A percentile compares a stretch with the other conserved stretches of the same genome.
Evolutionary conservation across 2,113 vertebrate species (phyloP).

Genomic region (Octodon degus): DNA sequence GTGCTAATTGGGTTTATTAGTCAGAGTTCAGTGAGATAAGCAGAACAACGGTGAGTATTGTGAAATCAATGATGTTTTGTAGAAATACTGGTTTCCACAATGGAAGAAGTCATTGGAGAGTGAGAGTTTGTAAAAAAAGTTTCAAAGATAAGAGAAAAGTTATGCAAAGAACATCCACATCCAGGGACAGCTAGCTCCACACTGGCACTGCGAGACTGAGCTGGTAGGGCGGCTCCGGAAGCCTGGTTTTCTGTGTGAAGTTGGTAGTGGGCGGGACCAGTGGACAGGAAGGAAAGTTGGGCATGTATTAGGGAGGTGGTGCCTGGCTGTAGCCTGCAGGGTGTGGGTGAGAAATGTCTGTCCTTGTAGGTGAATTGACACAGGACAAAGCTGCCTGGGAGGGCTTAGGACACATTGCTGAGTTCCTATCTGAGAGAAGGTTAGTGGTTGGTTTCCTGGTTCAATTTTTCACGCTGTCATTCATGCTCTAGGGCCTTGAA

Average conservation of each 20-base stretch:
- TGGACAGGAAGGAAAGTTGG: background rate
- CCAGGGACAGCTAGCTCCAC: background rate
- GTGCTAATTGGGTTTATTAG: constrained; percentile 40
- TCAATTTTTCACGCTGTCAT: background rate
- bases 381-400: background rate
- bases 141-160: background rate
- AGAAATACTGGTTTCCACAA: background rate
- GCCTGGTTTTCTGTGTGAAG: background rate
- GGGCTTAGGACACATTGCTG: background rate
- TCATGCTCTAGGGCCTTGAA: background rate
- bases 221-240: background rate
- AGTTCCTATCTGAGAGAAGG: background rate
- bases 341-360: background rate
- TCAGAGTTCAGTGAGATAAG: background rate
- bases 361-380: background rate
- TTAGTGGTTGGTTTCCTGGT: background rate
- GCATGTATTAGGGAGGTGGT: accelerated
- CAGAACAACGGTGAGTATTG: background rate
- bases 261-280: background rate
- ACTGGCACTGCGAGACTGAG: too few species aligned
- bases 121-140: background rate
- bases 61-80: background rate
- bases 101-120: background rate
- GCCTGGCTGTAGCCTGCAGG: too few species aligned
- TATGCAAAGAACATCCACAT: background rate